Percentiles rank a stretch among this genome's conserved stretches.
phyloP scores from a whole-genome alignment of 2,113 vertebrate genomes.

The Tylochromis polylepis region DNA sequence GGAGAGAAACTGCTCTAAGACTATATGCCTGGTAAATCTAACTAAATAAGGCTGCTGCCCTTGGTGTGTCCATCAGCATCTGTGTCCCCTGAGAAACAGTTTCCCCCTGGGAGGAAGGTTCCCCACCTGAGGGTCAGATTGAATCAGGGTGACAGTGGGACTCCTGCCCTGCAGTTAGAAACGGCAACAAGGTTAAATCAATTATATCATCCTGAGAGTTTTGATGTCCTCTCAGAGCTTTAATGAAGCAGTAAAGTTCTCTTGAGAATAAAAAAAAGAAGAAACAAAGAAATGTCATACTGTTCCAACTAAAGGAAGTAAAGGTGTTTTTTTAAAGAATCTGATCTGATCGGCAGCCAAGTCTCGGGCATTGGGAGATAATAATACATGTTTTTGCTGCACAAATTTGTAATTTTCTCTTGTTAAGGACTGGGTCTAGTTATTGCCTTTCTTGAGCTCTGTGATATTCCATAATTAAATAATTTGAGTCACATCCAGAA shows the following conservation, averaged over 20 bases:
- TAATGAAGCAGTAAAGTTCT: neutral
- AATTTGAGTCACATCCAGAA: neutral
- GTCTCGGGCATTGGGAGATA: neutral
- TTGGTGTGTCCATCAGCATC: conserved; percentile 1
- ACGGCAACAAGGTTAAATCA: conserved; percentile 23
- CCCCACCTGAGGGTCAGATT: conserved; percentile 23
- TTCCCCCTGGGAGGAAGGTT: neutral
- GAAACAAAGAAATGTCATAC: neutral
- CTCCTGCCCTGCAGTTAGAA: conserved; percentile 6
- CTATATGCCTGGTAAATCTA: neutral
- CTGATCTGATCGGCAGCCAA: fast-evolving
- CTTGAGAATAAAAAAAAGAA: neutral
- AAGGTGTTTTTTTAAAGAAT: neutral
- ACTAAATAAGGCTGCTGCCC: neutral
- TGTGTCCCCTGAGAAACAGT: conserved; percentile 26
- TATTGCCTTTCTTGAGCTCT: fast-evolving
- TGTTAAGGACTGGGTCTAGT: neutral
- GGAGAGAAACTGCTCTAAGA: neutral
- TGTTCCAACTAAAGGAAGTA: neutral
- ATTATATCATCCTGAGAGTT: neutral
- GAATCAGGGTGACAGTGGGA: conserved; percentile 48
- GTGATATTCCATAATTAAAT: neutral
- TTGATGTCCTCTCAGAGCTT: neutral
- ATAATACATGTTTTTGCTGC: neutral
- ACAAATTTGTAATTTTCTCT: neutral